Conservation (phyloP, 2,888 invertebrate species). For the Eupithecia vulgata region DNA sequence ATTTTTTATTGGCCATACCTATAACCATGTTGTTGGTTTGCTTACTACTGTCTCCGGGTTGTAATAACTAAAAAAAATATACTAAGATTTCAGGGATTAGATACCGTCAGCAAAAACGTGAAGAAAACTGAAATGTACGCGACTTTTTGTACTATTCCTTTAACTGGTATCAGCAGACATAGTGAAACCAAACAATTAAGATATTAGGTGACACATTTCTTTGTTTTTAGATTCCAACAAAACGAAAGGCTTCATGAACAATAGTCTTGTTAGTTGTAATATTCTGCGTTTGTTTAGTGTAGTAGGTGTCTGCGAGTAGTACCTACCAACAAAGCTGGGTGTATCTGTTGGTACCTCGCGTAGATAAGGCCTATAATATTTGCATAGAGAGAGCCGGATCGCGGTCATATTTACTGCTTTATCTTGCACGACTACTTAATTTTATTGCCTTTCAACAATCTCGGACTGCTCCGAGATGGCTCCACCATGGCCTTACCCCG, state of each 20-base stretch:
- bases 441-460: constrained; percentile 49
- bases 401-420: constrained; percentile 63
- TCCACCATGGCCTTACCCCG: background rate
- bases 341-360: constrained; percentile 34
- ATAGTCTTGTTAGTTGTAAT: background rate
- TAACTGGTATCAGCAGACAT: background rate
- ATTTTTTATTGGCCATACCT: constrained; percentile 68
- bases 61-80: constrained; percentile 71
- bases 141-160: background rate
- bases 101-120: constrained; percentile 53
- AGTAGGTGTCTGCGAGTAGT: constrained; percentile 12
- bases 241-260: background rate
- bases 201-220: background rate
- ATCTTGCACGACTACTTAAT: constrained; percentile 58
- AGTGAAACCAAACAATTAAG: background rate
- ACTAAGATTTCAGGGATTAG: constrained; percentile 59
- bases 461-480: constrained; percentile 22
- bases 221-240: background rate
- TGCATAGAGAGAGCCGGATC: constrained; percentile 67
- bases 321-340: background rate
- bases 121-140: background rate
- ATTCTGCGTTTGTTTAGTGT: background rate
- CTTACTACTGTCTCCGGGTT: constrained; percentile 49
- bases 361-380: constrained; percentile 76
- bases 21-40: constrained; percentile 57